These are phyloP conservation scores for Suillia variegata DNA, from an alignment of 2,888 invertebrate species.

Conservation along the genomic window DNA sequence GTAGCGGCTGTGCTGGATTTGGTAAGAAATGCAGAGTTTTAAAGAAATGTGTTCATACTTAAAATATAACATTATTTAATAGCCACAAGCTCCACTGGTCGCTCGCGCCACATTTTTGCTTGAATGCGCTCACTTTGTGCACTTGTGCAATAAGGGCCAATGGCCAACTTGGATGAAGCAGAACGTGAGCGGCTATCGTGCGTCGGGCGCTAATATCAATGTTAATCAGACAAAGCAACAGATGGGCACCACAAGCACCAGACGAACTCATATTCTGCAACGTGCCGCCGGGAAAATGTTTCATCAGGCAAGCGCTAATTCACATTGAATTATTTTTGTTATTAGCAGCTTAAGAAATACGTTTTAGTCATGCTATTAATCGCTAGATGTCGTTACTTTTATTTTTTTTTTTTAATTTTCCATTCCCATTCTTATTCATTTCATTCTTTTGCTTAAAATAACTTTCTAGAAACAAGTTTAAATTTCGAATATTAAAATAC, in stretches of 20 bases:
- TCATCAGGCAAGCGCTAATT: slow-evolving; percentile 76
- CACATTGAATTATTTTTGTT: too few species aligned
- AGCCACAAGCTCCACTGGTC: slow-evolving; percentile 93
- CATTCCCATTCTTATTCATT: too few species aligned
- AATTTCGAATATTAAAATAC: too few species aligned
- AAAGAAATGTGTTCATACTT: background rate
- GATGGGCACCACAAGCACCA: slow-evolving; percentile 66
- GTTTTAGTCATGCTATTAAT: too few species aligned
- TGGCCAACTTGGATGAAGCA: slow-evolving; percentile 99
- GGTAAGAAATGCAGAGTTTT: too few species aligned
- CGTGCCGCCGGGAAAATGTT: slow-evolving; percentile 95
- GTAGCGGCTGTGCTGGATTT: slow-evolving; percentile 93
- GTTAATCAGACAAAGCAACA: slow-evolving; percentile 59
- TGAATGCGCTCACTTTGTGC: slow-evolving; percentile 96
- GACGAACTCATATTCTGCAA: slow-evolving; percentile 76
- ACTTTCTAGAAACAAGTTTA: too few species aligned
- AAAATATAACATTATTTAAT: slow-evolving; percentile 23
- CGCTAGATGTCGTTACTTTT: too few species aligned
- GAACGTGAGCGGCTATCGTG: slow-evolving; percentile 72
- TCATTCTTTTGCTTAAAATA: too few species aligned
- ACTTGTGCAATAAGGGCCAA: slow-evolving; percentile 96
- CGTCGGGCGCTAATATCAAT: slow-evolving; percentile 66
- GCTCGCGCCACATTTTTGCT: slow-evolving; percentile 89
- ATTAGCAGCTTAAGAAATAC: background rate
- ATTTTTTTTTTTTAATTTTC: too few species aligned